Conservation (phyloP, 2,113 vertebrate genomes). For the Dasypus novemcinctus region DNA sequence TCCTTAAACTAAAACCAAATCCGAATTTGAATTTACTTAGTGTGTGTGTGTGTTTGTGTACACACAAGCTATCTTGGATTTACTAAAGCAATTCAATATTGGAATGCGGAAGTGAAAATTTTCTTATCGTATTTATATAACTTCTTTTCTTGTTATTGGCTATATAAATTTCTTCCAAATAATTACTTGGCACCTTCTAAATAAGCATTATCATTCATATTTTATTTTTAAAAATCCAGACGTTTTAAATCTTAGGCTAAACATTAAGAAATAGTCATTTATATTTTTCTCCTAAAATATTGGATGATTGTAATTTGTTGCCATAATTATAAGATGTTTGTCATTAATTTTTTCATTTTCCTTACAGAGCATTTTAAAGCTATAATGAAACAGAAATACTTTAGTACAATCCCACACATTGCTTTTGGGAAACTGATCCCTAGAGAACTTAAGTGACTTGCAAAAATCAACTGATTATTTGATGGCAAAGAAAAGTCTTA, state of each 20-base stretch:
- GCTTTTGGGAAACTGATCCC: background rate
- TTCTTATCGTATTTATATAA: background rate
- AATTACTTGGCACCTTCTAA: background rate
- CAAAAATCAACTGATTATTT: background rate
- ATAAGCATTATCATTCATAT: background rate
- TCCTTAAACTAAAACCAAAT: background rate
- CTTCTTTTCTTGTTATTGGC: background rate
- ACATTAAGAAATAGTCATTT: background rate
- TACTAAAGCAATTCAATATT: slow-evolving; percentile 16
- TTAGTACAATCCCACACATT: background rate
- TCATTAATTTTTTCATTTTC: slow-evolving; percentile 38
- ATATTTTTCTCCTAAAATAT: background rate
- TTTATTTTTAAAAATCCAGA: background rate
- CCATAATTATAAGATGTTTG: background rate
- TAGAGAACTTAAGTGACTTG: background rate
- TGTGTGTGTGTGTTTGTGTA: background rate
- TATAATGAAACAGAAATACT: background rate
- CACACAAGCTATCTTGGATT: background rate
- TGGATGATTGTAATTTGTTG: slow-evolving; percentile 6
- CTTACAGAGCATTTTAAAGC: background rate
- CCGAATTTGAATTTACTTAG: background rate
- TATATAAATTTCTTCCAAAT: slow-evolving; percentile 36
- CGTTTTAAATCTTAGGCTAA: slow-evolving; percentile 27
- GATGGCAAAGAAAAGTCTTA: slow-evolving; percentile 32
- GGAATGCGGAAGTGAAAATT: background rate